Percentiles rank a stretch among this genome's conserved stretches.
Conservation (phyloP, 2,797 vertebrate genomes). For the Tapirus indicus region DNA sequence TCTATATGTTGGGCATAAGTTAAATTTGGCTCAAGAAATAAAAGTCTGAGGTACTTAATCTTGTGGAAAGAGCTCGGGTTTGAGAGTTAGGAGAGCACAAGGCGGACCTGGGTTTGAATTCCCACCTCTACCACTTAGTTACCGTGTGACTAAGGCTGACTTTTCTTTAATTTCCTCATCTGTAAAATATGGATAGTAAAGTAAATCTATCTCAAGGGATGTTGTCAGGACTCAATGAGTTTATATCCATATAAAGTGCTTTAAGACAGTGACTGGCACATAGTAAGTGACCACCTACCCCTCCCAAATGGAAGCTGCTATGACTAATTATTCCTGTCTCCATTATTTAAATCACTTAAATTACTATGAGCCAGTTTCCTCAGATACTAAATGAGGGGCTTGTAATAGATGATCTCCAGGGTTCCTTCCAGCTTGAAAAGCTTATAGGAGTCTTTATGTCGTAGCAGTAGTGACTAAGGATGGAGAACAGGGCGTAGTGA, state of each 20-base stretch:
- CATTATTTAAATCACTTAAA: not conserved
- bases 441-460: not conserved
- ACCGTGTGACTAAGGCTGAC: not conserved
- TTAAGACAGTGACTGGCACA: not conserved
- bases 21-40: not conserved
- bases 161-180: not conserved
- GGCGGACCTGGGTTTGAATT: constrained; percentile 35
- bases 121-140: not conserved
- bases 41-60: not conserved
- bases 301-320: not conserved
- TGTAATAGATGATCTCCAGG: not conserved
- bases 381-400: not conserved
- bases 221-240: not conserved
- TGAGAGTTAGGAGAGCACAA: not conserved
- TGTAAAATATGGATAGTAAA: not conserved
- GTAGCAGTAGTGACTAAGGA: not conserved
- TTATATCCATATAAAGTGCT: not conserved
- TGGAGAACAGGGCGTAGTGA: not conserved
- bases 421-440: not conserved
- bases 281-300: not conserved
- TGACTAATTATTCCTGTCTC: not conserved
- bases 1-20: not conserved
- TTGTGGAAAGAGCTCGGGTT: not conserved
- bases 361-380: not conserved
- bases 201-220: not conserved